Evolutionary conservation across 92 coral and sea anemone species (phyloP), one percentile per base, ranked within the genome.

Genomic region (Epizoanthus scotinus): DNA sequence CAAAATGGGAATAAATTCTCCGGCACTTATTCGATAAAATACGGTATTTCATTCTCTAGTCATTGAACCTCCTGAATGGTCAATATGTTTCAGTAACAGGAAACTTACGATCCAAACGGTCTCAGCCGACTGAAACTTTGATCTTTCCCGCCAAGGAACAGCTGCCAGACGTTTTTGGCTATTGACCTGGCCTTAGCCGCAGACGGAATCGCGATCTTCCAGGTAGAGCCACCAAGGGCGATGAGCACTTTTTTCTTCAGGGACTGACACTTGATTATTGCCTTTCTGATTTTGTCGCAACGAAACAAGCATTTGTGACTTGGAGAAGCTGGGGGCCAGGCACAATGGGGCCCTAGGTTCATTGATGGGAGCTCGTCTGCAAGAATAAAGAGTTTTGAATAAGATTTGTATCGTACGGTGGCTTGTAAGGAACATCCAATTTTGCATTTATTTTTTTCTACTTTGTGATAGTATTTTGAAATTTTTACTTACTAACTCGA

Each of bases 161-260:
- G 9, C 15, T 67, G 21, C 73, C 73, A 67, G 17, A 67, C 22
- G 54, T 67, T 67, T 14, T 28, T 3, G 8, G 73, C 56, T 19
- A 67, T 67, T 67, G 52, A 5, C 42, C 56, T 67, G 24, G 73
- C 73, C 54, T 67, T 67, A 10, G 22, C 42, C 13, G 73, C 73
- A n/a, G 73, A 67, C 0, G 73, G 73, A 8, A 67, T 34, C 21
- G 73, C 8, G n/a, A 67, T 20, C 38, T 67, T 67, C 73, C 73
- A 67, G 21, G 73, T 67, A 15, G 73, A 67, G 1, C 73, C 73
- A n/a, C 73, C 73, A 19, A 67, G 25, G 14, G 53, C 73, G 14
- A 67, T 5, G 19, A 67, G 55, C 26, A 67, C 73, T 21, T 67
- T 42, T 7, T 67, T 67, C 2, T 67, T 67, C 13, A 34, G 38